phyloP scores from a whole-genome alignment of 2,113 vertebrate species.

The Scomber scombrus region DNA sequence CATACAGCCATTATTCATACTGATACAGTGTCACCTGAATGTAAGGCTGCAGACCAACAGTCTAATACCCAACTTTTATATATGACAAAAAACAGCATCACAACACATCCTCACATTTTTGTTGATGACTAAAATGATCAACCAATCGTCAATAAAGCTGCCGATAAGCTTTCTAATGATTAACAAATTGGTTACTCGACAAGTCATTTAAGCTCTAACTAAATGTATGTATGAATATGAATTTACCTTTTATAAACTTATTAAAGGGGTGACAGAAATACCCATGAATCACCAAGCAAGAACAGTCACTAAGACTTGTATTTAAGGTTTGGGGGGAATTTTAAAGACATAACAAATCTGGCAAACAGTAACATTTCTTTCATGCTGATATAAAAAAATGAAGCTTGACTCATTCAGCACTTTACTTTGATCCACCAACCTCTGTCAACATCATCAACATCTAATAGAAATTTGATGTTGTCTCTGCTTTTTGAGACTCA shows the following conservation, averaged over 20 bases:
- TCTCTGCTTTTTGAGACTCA: slow-evolving; percentile 52
- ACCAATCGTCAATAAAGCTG: too few relatives aligned
- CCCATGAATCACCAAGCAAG: not conserved
- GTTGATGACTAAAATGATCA: too few relatives aligned
- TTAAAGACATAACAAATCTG: slow-evolving; percentile 19
- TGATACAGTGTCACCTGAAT: not conserved
- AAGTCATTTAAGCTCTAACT: too few relatives aligned
- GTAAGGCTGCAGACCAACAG: too few relatives aligned
- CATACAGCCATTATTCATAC: not conserved
- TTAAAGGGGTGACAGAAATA: too few relatives aligned
- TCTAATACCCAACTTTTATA: too few relatives aligned
- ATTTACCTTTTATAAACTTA: too few relatives aligned
- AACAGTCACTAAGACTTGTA: not conserved
- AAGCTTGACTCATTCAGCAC: slow-evolving; percentile 22
- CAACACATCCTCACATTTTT: too few relatives aligned
- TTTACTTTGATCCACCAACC: slow-evolving; percentile 27
- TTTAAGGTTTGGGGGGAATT: not conserved
- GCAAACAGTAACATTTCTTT: slow-evolving; percentile 2
- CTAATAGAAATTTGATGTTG: slow-evolving; percentile 31
- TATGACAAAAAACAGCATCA: too few relatives aligned
- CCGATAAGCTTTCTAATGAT: too few relatives aligned
- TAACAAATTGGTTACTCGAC: too few relatives aligned
- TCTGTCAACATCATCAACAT: slow-evolving; percentile 15
- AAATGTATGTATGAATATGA: too few relatives aligned
- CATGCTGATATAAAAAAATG: slow-evolving; percentile 29